A percentile compares a stretch with the other conserved stretches of the same genome.
Evolutionary conservation across 1,140 invertebrate genomes (phyloP).

Genomic region (Neodiprion pinetum): DNA sequence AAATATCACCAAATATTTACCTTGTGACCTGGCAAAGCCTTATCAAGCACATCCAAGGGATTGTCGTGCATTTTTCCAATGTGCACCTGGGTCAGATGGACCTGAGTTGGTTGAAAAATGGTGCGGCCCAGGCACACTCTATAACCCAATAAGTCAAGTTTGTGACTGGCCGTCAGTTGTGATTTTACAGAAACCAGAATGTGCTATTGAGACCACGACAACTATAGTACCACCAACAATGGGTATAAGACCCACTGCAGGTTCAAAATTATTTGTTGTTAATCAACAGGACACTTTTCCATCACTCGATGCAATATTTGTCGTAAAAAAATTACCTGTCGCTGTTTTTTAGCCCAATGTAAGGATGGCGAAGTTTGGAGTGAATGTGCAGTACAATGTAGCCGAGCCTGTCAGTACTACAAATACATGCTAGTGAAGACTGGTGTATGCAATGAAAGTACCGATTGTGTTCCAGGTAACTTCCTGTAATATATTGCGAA

Average conservation of each 20-base stretch:
- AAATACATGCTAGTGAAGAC: slow-evolving; percentile 49
- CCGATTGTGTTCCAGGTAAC: slow-evolving; percentile 62
- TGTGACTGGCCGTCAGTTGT: slow-evolving; percentile 72
- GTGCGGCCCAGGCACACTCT: slow-evolving; percentile 67
- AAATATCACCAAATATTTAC: slow-evolving; percentile 15
- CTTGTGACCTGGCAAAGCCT: slow-evolving; percentile 56
- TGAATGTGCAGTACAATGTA: slow-evolving; percentile 70
- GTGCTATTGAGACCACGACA: slow-evolving; percentile 51
- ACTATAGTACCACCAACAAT: slow-evolving; percentile 40
- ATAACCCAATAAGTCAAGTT: slow-evolving; percentile 66
- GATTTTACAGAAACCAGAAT: slow-evolving; percentile 67
- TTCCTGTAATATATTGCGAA: slow-evolving; percentile 16
- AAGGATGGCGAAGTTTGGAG: slow-evolving; percentile 58
- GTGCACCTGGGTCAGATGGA: slow-evolving; percentile 51
- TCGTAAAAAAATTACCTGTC: no score
- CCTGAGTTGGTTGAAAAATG: slow-evolving; percentile 63
- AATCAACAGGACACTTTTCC: slow-evolving; percentile 26
- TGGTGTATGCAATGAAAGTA: slow-evolving; percentile 55
- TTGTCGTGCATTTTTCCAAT: slow-evolving; percentile 70
- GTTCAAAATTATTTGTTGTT: slow-evolving; percentile 33
- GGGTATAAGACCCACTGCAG: slow-evolving; percentile 40
- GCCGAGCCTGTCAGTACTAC: slow-evolving; percentile 66
- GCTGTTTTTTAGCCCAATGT: slow-evolving; percentile 41
- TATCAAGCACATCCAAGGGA: slow-evolving; percentile 62
- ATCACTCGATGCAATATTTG: slow-evolving; percentile 20